Base-by-base conservation (phyloP, 2,797 vertebrate species). In the Cynodonichthys magdalenae region DNA sequence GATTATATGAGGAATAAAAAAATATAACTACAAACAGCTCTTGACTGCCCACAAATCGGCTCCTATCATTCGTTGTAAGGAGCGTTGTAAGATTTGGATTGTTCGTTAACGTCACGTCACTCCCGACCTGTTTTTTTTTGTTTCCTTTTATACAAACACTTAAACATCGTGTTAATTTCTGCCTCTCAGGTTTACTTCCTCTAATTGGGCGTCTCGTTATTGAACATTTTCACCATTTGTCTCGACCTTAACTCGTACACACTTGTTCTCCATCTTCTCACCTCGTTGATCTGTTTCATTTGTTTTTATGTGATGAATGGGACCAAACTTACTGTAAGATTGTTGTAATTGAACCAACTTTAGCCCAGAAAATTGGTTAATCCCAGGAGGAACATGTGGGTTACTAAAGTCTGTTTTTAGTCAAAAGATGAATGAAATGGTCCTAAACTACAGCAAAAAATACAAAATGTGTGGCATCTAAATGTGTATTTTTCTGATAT, bases 381-480 rank as follows among this genome's bases (percentile, higher is more conserved):
- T 86, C 87, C 87, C 53, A 5, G 6, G 50, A 82, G 73, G 46
- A 71, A 79, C 83, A 90, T 90, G 81, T 88, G 82, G 86, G 89
- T 85, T 85, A 82, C 56, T 61, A 14, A 41, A 36, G 44, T 59
- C 59, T 87, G 84, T 86, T 84, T 87, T 82, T 86, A 83, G 49
- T 53, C 14, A 70, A 61, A 70, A 81, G 64, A 65, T 18, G 24
- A 59, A 61, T 51, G 59, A 41, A 28, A 64, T 3, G 15, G 41
- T 39, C 57, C 55, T 14, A 19, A 36, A 69, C 62, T 49, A 49
- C 4, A 27, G 15, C 10, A 41, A 14, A 3, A 19, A 51, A n/a
- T 5, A 15, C 7, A 24, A 24, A 31, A 6, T n/a, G 42, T 46
- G 9, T 7, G 2, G 15, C 8, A 17, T n/a, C 15, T 2, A 34